These are phyloP conservation scores for Xylophagus ater DNA, from an alignment of 2,888 invertebrate species.

Conservation along the genomic window DNA sequence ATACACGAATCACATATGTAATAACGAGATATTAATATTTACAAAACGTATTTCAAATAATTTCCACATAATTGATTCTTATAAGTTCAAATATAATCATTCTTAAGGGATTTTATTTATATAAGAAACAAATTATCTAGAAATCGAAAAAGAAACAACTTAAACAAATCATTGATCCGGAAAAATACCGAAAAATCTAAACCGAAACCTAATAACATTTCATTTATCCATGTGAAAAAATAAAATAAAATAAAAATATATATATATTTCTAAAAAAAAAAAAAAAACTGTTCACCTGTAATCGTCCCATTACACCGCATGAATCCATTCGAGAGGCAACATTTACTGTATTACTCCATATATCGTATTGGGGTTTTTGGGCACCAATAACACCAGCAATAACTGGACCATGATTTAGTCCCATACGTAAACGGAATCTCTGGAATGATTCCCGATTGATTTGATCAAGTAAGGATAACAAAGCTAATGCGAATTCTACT, in stretches of 20 bases:
- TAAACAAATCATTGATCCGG: no score
- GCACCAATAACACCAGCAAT: slow-evolving; percentile 96
- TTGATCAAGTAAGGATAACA: slow-evolving; percentile 86
- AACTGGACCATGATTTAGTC: slow-evolving; percentile 46
- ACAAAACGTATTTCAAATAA: no score
- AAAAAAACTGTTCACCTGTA: slow-evolving; percentile 49
- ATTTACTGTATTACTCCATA: slow-evolving; percentile 98
- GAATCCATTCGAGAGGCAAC: slow-evolving; percentile 97
- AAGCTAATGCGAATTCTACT: slow-evolving; percentile 88
- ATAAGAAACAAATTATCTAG: no score
- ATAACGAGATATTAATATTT: no score
- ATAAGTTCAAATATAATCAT: no score
- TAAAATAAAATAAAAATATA: neutral
- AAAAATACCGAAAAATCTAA: no score
- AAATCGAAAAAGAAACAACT: slow-evolving; percentile 8
- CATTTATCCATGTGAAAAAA: no score
- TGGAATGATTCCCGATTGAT: slow-evolving; percentile 96
- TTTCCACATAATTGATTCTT: no score
- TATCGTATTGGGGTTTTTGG: slow-evolving; percentile 96
- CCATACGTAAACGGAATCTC: slow-evolving; percentile 87
- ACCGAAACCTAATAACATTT: no score
- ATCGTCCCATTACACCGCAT: slow-evolving; percentile 76
- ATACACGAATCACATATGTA: no score
- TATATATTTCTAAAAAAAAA: neutral
- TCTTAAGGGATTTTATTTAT: no score